A percentile compares a stretch with the other conserved stretches of the same genome.
Conservation (phyloP, 2,888 invertebrate genomes). For the Actias luna region DNA sequence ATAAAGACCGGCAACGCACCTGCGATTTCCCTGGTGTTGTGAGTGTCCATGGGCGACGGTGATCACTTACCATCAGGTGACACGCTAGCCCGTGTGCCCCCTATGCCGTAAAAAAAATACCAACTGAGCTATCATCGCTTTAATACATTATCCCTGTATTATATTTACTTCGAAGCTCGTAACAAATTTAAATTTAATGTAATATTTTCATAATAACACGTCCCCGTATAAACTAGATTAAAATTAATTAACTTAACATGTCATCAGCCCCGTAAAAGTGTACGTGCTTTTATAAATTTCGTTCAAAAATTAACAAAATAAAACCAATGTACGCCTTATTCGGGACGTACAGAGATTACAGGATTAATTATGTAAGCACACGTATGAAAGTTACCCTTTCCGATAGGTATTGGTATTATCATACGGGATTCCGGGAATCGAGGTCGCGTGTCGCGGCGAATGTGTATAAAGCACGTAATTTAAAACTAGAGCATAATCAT, state of each 20-base stretch:
- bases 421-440: neutral
- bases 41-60: no score
- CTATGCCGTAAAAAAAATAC: no score
- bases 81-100: no score
- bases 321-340: neutral
- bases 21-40: no score
- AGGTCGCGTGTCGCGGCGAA: neutral
- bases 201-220: neutral
- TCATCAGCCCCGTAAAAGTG: neutral
- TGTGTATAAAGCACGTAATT: neutral
- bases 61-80: no score
- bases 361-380: slow-evolving; percentile 16
- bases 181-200: neutral
- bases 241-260: neutral
- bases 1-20: no score
- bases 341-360: slow-evolving; percentile 1
- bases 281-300: slow-evolving; percentile 4
- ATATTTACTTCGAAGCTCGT: neutral
- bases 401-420: slow-evolving; percentile 5
- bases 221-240: neutral
- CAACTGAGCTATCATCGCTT: no score
- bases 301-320: slow-evolving; percentile 7
- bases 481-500: no score
- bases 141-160: neutral
- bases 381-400: slow-evolving; percentile 11